Percentiles rank a stretch among this genome's conserved stretches.
Conservation (phyloP, 2,113 vertebrate species). For the Pseudorasbora parva region DNA sequence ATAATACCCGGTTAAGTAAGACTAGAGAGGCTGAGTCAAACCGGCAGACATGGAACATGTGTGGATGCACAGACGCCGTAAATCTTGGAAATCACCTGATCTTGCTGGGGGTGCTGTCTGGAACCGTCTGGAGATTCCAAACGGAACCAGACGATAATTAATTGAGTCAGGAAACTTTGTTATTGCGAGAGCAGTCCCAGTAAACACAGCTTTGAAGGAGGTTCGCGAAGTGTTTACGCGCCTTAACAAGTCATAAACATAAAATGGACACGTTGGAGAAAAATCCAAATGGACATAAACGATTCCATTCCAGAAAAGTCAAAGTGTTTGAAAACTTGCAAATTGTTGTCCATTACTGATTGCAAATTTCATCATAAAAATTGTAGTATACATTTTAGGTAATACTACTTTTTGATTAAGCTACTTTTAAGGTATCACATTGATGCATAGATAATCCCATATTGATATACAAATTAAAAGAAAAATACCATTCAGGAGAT, state of each 20-base stretch:
- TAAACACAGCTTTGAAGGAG: constrained; percentile 52
- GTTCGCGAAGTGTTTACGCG: constrained; percentile 40
- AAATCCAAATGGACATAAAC: constrained; percentile 39
- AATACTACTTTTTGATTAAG: too few relatives aligned
- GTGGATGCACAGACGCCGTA: neutral
- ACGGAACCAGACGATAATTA: constrained; percentile 62
- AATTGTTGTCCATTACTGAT: too few relatives aligned
- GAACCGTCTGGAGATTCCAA: constrained; percentile 51
- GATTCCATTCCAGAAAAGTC: neutral
- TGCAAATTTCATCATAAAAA: too few relatives aligned
- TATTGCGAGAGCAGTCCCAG: constrained; percentile 22
- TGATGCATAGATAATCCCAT: too few relatives aligned
- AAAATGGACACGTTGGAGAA: constrained; percentile 22
- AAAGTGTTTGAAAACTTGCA: neutral
- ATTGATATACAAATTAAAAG: too few relatives aligned
- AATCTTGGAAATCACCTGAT: constrained; percentile 42
- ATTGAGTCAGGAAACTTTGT: constrained; percentile 56
- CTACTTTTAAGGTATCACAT: too few relatives aligned
- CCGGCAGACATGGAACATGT: constrained; percentile 33
- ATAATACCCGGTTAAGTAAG: constrained; percentile 38
- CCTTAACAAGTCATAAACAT: constrained; percentile 60
- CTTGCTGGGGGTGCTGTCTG: constrained; percentile 15
- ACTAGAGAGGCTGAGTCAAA: constrained; percentile 8
- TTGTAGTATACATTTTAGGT: too few relatives aligned
- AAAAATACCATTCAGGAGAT: too few relatives aligned